These are phyloP conservation scores for Trichosurus vulpecula DNA, from an alignment of 2,797 vertebrate species.

Conservation along the genomic window DNA sequence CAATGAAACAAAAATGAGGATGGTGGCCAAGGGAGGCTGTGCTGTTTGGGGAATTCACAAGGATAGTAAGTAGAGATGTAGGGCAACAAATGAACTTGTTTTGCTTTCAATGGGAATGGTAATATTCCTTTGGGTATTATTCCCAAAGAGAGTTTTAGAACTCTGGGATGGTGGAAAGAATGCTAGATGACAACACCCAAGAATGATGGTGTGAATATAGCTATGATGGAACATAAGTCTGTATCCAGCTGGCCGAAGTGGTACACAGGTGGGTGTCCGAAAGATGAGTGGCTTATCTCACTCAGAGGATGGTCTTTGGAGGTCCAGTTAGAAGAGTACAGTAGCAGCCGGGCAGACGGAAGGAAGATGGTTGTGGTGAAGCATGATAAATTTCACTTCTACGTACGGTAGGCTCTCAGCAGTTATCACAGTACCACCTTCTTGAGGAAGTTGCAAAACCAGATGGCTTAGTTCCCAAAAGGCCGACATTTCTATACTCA, in stretches of 20 bases:
- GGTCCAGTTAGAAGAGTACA: not conserved
- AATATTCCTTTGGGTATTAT: not conserved
- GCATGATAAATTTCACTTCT: not conserved
- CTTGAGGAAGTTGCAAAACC: no score
- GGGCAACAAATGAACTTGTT: not conserved
- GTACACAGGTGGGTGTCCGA: not conserved
- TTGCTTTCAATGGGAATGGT: not conserved
- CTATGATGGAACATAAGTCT: not conserved
- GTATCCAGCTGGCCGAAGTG: not conserved
- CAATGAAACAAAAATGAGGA: not conserved
- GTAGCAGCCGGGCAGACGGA: not conserved
- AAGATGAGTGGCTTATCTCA: not conserved
- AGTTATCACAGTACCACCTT: not conserved
- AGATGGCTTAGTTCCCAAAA: no score
- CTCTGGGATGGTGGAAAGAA: not conserved
- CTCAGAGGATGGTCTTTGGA: not conserved
- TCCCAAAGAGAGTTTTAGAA: not conserved
- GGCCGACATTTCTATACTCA: no score
- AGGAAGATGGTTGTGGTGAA: not conserved
- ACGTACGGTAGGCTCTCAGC: not conserved
- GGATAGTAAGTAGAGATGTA: not conserved
- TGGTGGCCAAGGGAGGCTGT: not conserved
- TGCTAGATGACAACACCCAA: not conserved
- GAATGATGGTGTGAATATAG: not conserved
- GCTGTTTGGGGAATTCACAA: not conserved